Conservation (phyloP, 2,797 vertebrate genomes). For the Trematomus bernacchii region DNA sequence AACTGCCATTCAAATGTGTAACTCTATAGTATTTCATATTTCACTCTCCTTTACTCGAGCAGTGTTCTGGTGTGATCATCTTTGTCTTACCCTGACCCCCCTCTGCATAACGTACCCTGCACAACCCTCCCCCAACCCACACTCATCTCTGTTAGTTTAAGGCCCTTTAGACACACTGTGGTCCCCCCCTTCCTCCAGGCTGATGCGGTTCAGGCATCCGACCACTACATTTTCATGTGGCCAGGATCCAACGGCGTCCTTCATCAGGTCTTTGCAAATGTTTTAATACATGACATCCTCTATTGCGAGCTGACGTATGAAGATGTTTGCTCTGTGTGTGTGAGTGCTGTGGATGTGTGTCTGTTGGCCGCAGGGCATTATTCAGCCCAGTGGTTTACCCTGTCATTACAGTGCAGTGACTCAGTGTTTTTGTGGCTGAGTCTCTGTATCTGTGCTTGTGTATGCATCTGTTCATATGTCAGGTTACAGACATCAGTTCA, state of each 20-base stretch:
- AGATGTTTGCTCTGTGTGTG: neutral
- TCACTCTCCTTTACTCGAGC: no score
- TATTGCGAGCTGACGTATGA: neutral
- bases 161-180: no score
- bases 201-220: no score
- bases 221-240: no score
- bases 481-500: slow-evolving; percentile 14
- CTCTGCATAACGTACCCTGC: no score
- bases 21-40: no score
- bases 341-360: neutral
- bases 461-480: slow-evolving; percentile 9
- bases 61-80: no score
- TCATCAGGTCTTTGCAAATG: neutral
- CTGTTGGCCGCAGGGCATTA: slow-evolving; percentile 7
- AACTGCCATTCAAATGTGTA: no score
- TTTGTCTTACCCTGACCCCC: no score
- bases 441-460: slow-evolving; percentile 8
- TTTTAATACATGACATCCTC: neutral
- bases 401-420: slow-evolving; percentile 11
- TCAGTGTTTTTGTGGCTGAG: slow-evolving; percentile 8
- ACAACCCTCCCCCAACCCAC: no score
- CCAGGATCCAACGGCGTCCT: neutral
- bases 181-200: no score
- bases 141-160: no score
- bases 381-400: slow-evolving; percentile 19